Conservation (phyloP, 2,888 invertebrate species). For the Lasioglossum morio region DNA sequence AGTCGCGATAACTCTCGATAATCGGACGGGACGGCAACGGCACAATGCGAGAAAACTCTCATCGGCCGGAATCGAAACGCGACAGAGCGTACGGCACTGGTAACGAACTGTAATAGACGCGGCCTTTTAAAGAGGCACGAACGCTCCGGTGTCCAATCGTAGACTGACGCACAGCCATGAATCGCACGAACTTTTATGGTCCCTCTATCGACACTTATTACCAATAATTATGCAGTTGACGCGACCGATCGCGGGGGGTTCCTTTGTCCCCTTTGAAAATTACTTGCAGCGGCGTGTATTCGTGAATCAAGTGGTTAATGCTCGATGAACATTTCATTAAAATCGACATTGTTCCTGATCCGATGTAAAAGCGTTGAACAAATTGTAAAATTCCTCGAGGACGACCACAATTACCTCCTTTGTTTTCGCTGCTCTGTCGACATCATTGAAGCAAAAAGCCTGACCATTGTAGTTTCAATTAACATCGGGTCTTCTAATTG, state of each 20-base stretch:
- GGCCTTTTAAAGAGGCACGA: conserved; percentile 45
- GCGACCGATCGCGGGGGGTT: conserved; percentile 15
- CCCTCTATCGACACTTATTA: conserved; percentile 31
- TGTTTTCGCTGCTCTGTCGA: not conserved
- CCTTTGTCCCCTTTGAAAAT: not conserved
- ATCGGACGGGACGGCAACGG: not conserved
- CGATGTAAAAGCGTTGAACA: not conserved
- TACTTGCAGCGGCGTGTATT: not conserved
- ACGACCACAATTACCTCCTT: not conserved
- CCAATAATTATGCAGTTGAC: conserved; percentile 41
- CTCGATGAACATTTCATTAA: not conserved
- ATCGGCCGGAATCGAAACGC: not conserved
- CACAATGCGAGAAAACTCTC: not conserved
- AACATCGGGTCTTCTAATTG: conserved; percentile 14
- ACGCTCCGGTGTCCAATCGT: conserved; percentile 65
- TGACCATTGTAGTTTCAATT: conserved; percentile 7
- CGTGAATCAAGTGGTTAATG: not conserved
- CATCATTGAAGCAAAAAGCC: not conserved
- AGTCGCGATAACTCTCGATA: not conserved
- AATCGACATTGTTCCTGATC: not conserved
- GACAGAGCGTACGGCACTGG: conserved; percentile 19
- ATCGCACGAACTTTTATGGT: conserved; percentile 59
- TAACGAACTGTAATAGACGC: conserved; percentile 25
- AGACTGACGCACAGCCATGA: conserved; percentile 68
- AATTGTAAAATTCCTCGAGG: not conserved